A percentile compares a stretch with the other conserved stretches of the same genome.
phyloP scores from a whole-genome alignment of 2,113 vertebrate species.

The Amia ocellicauda region DNA sequence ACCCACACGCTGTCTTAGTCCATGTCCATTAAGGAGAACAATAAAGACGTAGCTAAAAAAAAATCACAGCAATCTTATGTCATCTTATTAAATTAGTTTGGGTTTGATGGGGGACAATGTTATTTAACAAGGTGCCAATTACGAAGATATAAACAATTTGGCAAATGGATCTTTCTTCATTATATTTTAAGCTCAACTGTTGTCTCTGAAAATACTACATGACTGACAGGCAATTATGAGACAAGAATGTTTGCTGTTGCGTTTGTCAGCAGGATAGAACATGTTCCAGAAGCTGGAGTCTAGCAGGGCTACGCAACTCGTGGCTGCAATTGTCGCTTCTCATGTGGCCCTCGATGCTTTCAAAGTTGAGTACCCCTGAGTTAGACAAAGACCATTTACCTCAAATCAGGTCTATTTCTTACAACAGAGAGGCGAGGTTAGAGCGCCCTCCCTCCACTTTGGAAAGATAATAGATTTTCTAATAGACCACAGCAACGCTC shows the following conservation, averaged over 20 bases:
- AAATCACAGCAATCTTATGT: too few species aligned
- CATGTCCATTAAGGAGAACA: too few species aligned
- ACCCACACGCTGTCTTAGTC: too few species aligned
- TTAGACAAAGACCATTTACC: neutral
- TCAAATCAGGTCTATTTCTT: slow-evolving; percentile 12
- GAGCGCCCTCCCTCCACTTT: slow-evolving; percentile 41
- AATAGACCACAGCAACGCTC: slow-evolving; percentile 37
- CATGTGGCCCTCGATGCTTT: too few species aligned
- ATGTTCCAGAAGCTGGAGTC: neutral
- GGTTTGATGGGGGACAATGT: neutral
- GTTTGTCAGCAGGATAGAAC: neutral
- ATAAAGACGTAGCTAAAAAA: too few species aligned
- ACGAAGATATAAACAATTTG: neutral
- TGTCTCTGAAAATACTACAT: neutral
- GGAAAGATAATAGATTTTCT: slow-evolving; percentile 60
- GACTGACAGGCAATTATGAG: neutral
- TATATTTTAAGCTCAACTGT: neutral
- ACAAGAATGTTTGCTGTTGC: neutral
- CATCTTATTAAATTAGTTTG: neutral
- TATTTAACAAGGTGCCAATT: neutral
- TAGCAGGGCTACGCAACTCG: too few species aligned
- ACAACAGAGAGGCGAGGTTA: slow-evolving; percentile 22
- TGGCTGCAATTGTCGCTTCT: too few species aligned
- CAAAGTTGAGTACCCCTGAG: too few species aligned
- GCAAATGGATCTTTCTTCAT: slow-evolving; percentile 1